Percentiles rank a stretch among this genome's conserved stretches.
Conservation (phyloP, 2,113 vertebrate species). For the Trematocara unimaculatum region DNA sequence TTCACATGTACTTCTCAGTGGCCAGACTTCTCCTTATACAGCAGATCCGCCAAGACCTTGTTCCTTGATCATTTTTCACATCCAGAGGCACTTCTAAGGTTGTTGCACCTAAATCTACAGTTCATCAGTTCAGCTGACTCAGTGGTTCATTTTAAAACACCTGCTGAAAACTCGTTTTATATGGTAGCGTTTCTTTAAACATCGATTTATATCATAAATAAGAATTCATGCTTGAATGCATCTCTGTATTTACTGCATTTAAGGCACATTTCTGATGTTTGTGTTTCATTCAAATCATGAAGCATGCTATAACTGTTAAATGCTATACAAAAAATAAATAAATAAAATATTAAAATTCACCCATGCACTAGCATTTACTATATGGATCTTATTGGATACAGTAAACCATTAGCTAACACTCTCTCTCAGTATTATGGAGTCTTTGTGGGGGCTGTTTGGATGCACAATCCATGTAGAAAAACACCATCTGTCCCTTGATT, state of each 20-base stretch:
- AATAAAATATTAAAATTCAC: background rate
- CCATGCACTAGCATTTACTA: background rate
- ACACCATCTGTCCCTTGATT: slow-evolving; percentile 61
- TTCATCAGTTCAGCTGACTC: background rate
- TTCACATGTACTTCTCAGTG: background rate
- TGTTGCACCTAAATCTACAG: background rate
- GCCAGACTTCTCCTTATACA: background rate
- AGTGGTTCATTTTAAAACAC: background rate
- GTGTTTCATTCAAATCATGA: background rate
- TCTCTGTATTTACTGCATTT: background rate
- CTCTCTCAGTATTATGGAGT: background rate
- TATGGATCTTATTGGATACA: background rate
- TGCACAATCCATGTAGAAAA: slow-evolving; percentile 42
- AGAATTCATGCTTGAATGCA: background rate
- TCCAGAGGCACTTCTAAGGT: background rate
- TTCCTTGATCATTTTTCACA: background rate
- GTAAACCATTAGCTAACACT: background rate
- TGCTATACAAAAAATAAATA: background rate
- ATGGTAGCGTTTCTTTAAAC: background rate
- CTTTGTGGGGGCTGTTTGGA: background rate
- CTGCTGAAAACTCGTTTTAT: background rate
- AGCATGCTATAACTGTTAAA: background rate
- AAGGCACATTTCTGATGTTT: background rate
- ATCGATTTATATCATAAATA: background rate
- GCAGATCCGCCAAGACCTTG: accelerated